These are phyloP conservation scores for Sthenelais limicola DNA, from an alignment of 2,888 invertebrate species.

Conservation along the genomic window DNA sequence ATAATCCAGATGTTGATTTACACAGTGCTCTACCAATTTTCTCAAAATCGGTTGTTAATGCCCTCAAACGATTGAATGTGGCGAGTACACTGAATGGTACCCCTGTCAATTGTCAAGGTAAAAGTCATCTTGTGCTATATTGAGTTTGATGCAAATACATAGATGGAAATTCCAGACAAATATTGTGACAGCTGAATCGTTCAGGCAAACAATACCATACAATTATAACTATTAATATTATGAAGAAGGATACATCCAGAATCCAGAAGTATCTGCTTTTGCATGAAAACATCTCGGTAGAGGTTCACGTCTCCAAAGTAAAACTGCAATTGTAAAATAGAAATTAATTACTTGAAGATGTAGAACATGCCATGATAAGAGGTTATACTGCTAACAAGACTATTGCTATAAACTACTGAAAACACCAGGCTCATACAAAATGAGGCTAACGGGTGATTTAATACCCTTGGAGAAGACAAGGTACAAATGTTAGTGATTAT, in stretches of 20 bases:
- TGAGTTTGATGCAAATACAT: too few relatives aligned
- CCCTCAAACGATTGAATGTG: constrained; percentile 47
- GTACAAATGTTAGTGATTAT: background rate
- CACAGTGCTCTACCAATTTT: constrained; percentile 40
- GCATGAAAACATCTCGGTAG: constrained; percentile 44
- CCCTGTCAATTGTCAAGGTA: constrained; percentile 42
- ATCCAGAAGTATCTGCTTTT: constrained; percentile 35
- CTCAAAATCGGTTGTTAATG: constrained; percentile 29
- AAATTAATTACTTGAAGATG: background rate
- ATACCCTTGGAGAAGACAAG: background rate
- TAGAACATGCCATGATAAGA: background rate
- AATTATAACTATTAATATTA: too few relatives aligned
- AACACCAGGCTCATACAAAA: background rate
- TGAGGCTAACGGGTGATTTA: background rate
- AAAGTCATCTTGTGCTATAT: too few relatives aligned
- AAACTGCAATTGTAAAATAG: constrained; percentile 43
- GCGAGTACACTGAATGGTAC: constrained; percentile 33
- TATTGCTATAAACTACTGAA: background rate
- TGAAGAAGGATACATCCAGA: constrained; percentile 37
- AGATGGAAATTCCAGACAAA: too few relatives aligned
- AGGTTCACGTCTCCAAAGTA: constrained; percentile 51
- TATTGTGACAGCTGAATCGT: too few relatives aligned
- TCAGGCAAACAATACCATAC: too few relatives aligned
- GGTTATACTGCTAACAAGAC: too few relatives aligned
- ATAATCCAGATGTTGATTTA: constrained; percentile 36